Percentiles rank a stretch among this genome's conserved stretches.
Conservation (phyloP, 2,888 invertebrate species). For the Gastracanthus pulcherrimus region DNA sequence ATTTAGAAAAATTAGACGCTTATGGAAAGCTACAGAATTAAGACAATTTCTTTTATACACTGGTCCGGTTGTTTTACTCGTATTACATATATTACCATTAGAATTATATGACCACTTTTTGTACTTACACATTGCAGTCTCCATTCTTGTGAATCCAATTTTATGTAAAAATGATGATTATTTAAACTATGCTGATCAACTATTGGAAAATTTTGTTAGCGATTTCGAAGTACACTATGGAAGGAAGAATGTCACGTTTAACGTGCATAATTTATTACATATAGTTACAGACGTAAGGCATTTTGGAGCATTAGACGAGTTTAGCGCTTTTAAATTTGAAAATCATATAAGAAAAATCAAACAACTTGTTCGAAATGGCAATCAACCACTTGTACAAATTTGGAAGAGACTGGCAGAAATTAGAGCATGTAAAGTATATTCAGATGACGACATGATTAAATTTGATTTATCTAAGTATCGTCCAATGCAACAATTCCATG, state of each 20-base stretch:
- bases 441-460: neutral
- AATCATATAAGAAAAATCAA: slow-evolving; percentile 13
- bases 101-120: slow-evolving; percentile 58
- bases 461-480: neutral
- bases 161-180: slow-evolving; percentile 20
- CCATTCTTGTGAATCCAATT: slow-evolving; percentile 41
- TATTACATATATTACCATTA: slow-evolving; percentile 46
- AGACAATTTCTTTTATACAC: slow-evolving; percentile 59
- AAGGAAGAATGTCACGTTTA: slow-evolving; percentile 62
- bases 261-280: slow-evolving; percentile 63
- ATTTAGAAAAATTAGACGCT: neutral
- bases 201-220: slow-evolving; percentile 61
- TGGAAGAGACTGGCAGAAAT: neutral
- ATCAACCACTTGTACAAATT: slow-evolving; percentile 8
- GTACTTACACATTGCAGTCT: slow-evolving; percentile 55
- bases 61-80: slow-evolving; percentile 60
- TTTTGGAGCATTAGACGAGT: slow-evolving; percentile 3
- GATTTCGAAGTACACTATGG: slow-evolving; percentile 63
- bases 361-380: slow-evolving; percentile 3
- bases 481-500: slow-evolving; percentile 15
- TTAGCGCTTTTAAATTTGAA: slow-evolving; percentile 26
- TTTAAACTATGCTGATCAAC: slow-evolving; percentile 26
- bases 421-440: neutral
- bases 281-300: neutral
- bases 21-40: slow-evolving; percentile 60